Base-by-base conservation (phyloP, 2,888 invertebrate genomes). In the Ennomos quercinarius region DNA sequence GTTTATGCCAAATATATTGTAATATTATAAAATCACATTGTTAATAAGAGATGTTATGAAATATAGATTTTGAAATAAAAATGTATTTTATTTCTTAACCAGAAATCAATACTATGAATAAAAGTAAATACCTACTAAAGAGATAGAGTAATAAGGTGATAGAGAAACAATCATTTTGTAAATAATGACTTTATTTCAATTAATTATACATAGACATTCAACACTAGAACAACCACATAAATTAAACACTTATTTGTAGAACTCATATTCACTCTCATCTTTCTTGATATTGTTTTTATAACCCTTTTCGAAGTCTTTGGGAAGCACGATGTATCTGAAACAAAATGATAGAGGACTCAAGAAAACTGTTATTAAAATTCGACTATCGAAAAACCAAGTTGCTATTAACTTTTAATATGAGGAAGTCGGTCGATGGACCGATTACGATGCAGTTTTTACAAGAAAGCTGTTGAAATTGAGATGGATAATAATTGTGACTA, bases 211-310 rank as follows among this genome's bases (percentile, higher is more conserved):
- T 3, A 44, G 11, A 54, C 34, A 59, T 13, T 44, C 41, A 55
- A 37, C 47, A 52, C 43, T 56, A 45, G 34, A 11, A 50, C n/a
- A 49, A 45, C 27, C 27, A 43, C 55, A n/a, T 50, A 13, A 17
- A 51, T 58, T 66, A 62, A 39, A 51, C 41, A 52, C 78, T 95
- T 98, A 99, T 94, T 99, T 99, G 91, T 99, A 99, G 93, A 99
- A 99, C 86, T 99, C 99, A 80, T 99, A 99, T 93, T 99, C 99
- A 76, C 98, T 97, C 86, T 99, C 99, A 87, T 99, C 99, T 85
- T 99, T 99, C 93, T 99, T 99, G 81, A 99, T 99, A 82, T 99
- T 99, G 83, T 99, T 99, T 85, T 99, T 99, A 93, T 99, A 99
- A 39, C 99, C 99, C 86, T 99, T 99, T 84, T 99, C 99, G 79